Base-by-base conservation (phyloP, 2,113 vertebrate species). In the Oryzias woworae region DNA sequence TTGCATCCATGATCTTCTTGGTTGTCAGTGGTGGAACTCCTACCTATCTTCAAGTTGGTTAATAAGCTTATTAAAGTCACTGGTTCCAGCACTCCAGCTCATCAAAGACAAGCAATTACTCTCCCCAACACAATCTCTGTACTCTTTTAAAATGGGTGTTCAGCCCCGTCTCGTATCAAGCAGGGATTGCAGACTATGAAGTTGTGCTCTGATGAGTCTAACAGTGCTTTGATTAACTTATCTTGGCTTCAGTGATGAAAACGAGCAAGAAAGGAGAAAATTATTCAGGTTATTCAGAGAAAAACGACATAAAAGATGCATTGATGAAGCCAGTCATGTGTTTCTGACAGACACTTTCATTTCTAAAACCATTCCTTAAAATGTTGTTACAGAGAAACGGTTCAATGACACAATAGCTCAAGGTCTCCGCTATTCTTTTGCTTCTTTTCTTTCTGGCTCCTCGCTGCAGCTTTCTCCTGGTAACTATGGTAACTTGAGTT, bases 401-500 rank as follows among this genome's bases (percentile, higher is more conserved):
- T 43, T 46, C 18, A 66, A 46, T 23, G 24, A 75, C 45, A 77
- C 61, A 81, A 69, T 66, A 75, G 67, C 62, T 82, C 76, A 87
- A 86, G 83, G 80, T 82, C 73, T 78, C 64, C 66, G 17, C 56
- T 56, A 36, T 52, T 66, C 18, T 47, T 31, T 52, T 20, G 51
- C 15, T 16, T 50, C n/a, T 48, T 48, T 48, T 69, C 36, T 72
- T 42, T 58, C 45, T 58, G 65, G 57, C 46, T 58, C 60, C 62
- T 78, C 66, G 69, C 80, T 74, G 78, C 78, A 73, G 73, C 70
- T 83, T 90, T 85, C 58, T 62, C 71, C 52, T 58, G 72, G 88
- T 90, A 83, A 82, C 86, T 83, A 90, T 90, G 86, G 88, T 81
- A 88, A 90, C 88, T 81, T 73, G 42, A 52, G 72, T 73, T 85